phyloP scores from a whole-genome alignment of 2,888 invertebrate genomes.

The Blastobasis lacticolella region DNA sequence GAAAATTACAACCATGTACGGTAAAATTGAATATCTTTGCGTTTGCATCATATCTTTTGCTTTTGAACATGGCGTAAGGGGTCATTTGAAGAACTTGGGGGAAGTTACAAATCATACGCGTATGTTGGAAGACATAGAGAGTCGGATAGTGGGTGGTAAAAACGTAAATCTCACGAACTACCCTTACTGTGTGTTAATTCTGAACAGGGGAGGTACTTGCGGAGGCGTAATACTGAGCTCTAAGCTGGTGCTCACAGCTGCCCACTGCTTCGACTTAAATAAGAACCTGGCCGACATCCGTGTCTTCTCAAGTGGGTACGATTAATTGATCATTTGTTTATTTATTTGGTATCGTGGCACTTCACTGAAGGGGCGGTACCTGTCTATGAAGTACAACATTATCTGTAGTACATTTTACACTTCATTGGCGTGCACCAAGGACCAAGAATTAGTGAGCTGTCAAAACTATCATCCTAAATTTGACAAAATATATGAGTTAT shows the following conservation, averaged over 20 bases:
- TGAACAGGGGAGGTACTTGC: conserved; percentile 29
- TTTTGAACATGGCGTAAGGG: conserved; percentile 1
- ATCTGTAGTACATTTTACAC: too few relatives aligned
- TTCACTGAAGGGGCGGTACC: too few relatives aligned
- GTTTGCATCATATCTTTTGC: not conserved
- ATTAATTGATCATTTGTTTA: not conserved
- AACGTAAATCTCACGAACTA: conserved; percentile 15
- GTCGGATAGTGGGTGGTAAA: conserved; percentile 24
- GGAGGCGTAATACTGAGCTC: conserved; percentile 28
- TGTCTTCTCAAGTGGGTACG: conserved; percentile 27
- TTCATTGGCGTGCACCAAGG: too few relatives aligned
- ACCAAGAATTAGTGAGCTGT: too few relatives aligned
- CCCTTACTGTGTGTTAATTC: conserved; percentile 29
- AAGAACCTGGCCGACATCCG: conserved; percentile 28
- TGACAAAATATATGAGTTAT: too few relatives aligned
- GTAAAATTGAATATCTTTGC: not conserved
- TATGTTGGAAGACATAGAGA: conserved; percentile 11
- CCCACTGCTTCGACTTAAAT: conserved; percentile 34
- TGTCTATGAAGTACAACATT: too few relatives aligned
- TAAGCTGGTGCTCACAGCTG: conserved; percentile 32
- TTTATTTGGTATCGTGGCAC: not conserved
- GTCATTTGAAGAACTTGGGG: conserved; percentile 29
- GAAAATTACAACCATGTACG: not conserved
- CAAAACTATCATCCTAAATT: too few relatives aligned
- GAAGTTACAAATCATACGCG: conserved; percentile 18